Evolutionary conservation across 1,140 invertebrate species (phyloP).

Genomic region (Acromyrmex heyeri): DNA sequence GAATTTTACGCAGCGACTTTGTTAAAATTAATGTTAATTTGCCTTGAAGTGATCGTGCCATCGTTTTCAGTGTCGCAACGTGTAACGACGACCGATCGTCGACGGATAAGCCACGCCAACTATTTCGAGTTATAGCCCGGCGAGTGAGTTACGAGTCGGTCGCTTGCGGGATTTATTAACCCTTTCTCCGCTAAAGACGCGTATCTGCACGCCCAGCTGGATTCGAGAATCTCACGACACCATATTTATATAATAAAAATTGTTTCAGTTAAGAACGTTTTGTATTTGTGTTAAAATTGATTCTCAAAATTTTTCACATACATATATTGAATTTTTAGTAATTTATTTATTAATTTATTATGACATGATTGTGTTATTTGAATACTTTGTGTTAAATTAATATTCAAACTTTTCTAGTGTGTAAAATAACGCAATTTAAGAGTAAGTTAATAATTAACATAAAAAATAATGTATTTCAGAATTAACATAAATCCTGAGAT

Average conservation of each 20-base stretch:
- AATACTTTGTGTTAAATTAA: too few species aligned
- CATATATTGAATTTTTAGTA: too few species aligned
- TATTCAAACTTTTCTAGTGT: too few species aligned
- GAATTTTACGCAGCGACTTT: neutral
- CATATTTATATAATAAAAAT: slow-evolving; percentile 3
- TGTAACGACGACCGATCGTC: slow-evolving; percentile 76
- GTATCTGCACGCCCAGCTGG: slow-evolving; percentile 4
- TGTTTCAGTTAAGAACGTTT: neutral
- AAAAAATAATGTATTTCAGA: too few species aligned
- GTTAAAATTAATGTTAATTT: slow-evolving; percentile 10
- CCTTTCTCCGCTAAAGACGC: slow-evolving; percentile 58
- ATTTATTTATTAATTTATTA: too few species aligned
- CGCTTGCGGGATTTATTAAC: slow-evolving; percentile 75
- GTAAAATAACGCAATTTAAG: too few species aligned
- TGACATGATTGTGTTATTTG: too few species aligned
- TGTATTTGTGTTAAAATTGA: too few species aligned
- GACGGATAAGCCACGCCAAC: slow-evolving; percentile 81
- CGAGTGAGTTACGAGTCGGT: slow-evolving; percentile 74
- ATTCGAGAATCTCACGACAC: neutral
- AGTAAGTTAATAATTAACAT: too few species aligned
- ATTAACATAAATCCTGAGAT: too few species aligned
- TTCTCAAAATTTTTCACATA: too few species aligned
- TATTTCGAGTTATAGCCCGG: slow-evolving; percentile 81
- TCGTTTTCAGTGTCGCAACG: slow-evolving; percentile 65
- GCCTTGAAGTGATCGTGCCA: neutral